A percentile compares a stretch with the other conserved stretches of the same genome.
Evolutionary conservation across 2,888 invertebrate genomes (phyloP).

Genomic region (Brachyopa scutellaris): DNA sequence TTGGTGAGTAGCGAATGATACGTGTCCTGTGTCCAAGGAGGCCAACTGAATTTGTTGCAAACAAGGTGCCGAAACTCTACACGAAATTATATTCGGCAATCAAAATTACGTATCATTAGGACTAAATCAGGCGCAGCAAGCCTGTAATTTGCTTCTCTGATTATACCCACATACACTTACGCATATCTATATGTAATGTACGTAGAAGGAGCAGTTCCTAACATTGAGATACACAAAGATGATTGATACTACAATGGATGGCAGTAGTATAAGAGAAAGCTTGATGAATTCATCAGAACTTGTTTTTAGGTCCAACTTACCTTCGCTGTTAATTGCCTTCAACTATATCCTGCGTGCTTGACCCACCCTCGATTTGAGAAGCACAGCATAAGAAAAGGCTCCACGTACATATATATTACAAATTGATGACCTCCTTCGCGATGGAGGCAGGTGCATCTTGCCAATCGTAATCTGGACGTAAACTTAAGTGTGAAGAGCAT

Average conservation of each 20-base stretch:
- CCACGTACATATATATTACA: conserved; percentile 53
- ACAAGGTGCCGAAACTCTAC: conserved; percentile 71
- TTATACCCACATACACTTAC: conserved; percentile 52
- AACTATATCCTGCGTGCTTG: conserved; percentile 49
- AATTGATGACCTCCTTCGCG: conserved; percentile 71
- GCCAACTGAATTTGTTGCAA: conserved; percentile 40
- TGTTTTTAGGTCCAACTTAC: conserved; percentile 19
- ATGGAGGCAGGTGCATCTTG: conserved; percentile 72
- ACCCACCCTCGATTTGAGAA: conserved; percentile 62
- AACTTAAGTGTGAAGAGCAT: conserved; percentile 73
- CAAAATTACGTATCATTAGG: conserved; percentile 80
- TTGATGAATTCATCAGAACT: conserved; percentile 61
- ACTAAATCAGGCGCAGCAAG: conserved; percentile 77
- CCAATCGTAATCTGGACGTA: conserved; percentile 70
- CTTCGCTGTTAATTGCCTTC: conserved; percentile 58
- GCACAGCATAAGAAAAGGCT: background rate
- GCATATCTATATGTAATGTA: too few relatives aligned
- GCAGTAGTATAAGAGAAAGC: conserved; percentile 58
- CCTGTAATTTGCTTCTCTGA: conserved; percentile 76
- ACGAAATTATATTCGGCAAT: conserved; percentile 76
- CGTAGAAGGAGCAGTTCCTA: conserved; percentile 26
- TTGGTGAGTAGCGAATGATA: conserved; percentile 20
- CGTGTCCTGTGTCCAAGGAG: conserved; percentile 9
- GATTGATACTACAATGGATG: conserved; percentile 39
- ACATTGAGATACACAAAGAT: conserved; percentile 33